Evolutionary conservation across 2,113 vertebrate genomes (phyloP).

Genomic region (Tragelaphus buxtoni): DNA sequence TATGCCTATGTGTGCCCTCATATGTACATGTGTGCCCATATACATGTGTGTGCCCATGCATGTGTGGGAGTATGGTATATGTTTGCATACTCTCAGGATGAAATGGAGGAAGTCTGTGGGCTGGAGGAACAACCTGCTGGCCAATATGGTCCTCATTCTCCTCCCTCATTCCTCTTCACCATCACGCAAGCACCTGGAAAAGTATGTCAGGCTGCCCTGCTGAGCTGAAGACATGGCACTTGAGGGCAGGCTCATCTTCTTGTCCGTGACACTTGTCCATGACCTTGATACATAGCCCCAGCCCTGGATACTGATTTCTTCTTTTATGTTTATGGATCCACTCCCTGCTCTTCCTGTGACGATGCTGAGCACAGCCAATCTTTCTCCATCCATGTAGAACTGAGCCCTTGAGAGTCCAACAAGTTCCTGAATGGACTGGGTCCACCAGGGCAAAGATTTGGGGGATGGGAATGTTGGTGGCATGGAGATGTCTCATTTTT

Average conservation of each 20-base stretch:
- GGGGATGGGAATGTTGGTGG: too few relatives aligned
- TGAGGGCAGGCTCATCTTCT: neutral
- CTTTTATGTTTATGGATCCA: neutral
- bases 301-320: neutral
- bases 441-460: neutral
- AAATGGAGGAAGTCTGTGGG: neutral
- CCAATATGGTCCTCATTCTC: neutral
- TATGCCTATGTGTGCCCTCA: too few relatives aligned
- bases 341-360: neutral
- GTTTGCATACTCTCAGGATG: neutral
- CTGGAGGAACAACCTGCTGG: neutral
- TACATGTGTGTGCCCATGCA: too few relatives aligned
- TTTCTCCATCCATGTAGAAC: neutral
- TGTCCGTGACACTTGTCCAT: neutral
- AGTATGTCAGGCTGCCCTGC: neutral
- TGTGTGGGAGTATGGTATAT: neutral
- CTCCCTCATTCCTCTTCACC: neutral
- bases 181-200: fast-evolving
- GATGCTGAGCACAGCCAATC: fast-evolving
- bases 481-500: neutral
- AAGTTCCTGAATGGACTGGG: neutral
- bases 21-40: neutral
- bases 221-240: neutral
- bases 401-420: neutral
- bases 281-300: fast-evolving